A percentile compares a stretch with the other conserved stretches of the same genome.
phyloP scores from a whole-genome alignment of 2,797 vertebrate genomes.

The Sebastes diaconus region DNA sequence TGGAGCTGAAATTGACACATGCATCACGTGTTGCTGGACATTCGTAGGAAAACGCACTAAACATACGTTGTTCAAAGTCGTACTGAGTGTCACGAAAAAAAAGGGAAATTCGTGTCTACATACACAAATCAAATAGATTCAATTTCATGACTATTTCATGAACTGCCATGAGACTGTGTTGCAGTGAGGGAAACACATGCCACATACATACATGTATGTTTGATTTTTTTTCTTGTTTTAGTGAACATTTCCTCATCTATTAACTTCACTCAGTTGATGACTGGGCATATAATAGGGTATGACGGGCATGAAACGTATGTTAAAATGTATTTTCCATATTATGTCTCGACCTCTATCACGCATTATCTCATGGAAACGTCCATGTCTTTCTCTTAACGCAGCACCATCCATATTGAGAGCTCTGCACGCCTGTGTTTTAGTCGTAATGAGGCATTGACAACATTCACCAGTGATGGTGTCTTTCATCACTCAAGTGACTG shows the following conservation, averaged over 20 bases:
- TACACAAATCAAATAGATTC: too few species aligned
- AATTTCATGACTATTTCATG: too few species aligned
- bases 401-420: conserved; percentile 11
- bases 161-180: too few species aligned
- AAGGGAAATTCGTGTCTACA: too few species aligned
- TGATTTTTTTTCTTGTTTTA: neutral
- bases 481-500: conserved; percentile 65
- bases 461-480: conserved; percentile 56
- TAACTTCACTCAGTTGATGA: neutral
- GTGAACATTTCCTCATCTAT: neutral
- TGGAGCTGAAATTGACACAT: too few species aligned
- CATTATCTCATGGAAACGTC: neutral
- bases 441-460: conserved; percentile 58
- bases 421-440: conserved; percentile 2
- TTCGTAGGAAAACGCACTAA: too few species aligned
- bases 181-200: neutral
- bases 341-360: conserved; percentile 11
- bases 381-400: neutral
- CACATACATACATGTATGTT: neutral
- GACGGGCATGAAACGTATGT: neutral
- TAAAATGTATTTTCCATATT: neutral
- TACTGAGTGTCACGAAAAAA: too few species aligned
- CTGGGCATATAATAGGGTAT: neutral
- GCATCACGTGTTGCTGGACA: too few species aligned
- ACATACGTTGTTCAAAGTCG: too few species aligned